Percentiles rank a stretch among this genome's conserved stretches.
Evolutionary conservation across 2,113 vertebrate species (phyloP).

Genomic region (Tringa solitaria): DNA sequence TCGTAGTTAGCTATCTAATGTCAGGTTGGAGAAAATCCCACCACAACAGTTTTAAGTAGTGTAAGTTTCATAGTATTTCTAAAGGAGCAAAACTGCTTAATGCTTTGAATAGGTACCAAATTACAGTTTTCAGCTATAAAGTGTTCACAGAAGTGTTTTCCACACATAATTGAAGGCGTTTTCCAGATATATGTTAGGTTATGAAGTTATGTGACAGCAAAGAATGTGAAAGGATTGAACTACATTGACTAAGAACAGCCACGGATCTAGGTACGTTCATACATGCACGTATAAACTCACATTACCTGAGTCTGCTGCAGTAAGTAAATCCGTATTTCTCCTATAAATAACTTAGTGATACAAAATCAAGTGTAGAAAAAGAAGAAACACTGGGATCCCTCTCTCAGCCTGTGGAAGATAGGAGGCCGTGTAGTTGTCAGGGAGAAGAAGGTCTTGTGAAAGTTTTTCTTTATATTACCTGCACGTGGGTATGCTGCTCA

Average conservation of each 20-base stretch:
- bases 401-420: not conserved
- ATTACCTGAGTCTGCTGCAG: not conserved
- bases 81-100: not conserved
- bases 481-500: not conserved
- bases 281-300: rapidly evolving
- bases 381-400: not conserved
- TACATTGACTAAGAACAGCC: not conserved
- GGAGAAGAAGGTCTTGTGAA: not conserved
- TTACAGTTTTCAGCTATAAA: not conserved
- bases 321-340: not conserved
- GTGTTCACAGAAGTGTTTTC: not conserved
- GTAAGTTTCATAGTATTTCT: not conserved
- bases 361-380: not conserved
- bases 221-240: not conserved
- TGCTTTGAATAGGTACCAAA: not conserved
- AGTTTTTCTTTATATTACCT: not conserved
- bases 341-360: not conserved
- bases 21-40: not conserved
- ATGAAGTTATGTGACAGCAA: not conserved
- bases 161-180: not conserved
- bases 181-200: not conserved
- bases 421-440: not conserved
- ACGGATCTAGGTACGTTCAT: not conserved
- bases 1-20: not conserved
- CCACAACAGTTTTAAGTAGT: not conserved